phyloP scores from a whole-genome alignment of 2,888 invertebrate genomes.

The Ennomos erosarius region DNA sequence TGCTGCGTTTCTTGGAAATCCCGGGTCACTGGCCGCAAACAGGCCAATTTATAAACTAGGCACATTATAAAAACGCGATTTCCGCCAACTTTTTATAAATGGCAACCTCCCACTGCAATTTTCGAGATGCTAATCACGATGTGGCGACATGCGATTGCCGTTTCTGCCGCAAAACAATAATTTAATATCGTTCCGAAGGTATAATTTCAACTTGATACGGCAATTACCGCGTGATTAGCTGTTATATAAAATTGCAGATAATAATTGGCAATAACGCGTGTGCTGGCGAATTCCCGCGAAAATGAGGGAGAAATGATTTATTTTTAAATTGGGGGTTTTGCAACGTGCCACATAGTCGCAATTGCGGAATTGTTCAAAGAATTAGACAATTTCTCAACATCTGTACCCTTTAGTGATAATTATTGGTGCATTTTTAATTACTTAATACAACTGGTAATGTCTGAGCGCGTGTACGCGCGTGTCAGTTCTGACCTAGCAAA shows the following conservation, averaged over 20 bases:
- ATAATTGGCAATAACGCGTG: slow-evolving; percentile 47
- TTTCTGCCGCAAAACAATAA: slow-evolving; percentile 50
- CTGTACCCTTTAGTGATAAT: neutral
- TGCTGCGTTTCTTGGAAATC: slow-evolving; percentile 14
- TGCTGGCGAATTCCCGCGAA: slow-evolving; percentile 42
- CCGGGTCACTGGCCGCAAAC: slow-evolving; percentile 38
- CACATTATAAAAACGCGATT: slow-evolving; percentile 41
- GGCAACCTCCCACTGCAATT: slow-evolving; percentile 40
- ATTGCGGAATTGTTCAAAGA: slow-evolving; percentile 21
- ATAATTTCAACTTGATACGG: slow-evolving; percentile 55
- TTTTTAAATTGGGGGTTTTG: slow-evolving; percentile 39
- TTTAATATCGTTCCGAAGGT: slow-evolving; percentile 43
- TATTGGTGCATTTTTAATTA: too few species aligned
- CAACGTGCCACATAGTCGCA: slow-evolving; percentile 17
- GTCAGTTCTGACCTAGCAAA: too few species aligned
- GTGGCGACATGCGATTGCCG: slow-evolving; percentile 54
- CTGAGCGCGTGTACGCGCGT: too few species aligned
- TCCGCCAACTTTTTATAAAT: slow-evolving; percentile 33
- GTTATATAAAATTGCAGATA: slow-evolving; percentile 41
- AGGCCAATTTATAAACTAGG: slow-evolving; percentile 40
- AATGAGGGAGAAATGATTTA: slow-evolving; percentile 46
- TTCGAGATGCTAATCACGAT: slow-evolving; percentile 39
- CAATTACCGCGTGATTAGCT: slow-evolving; percentile 54
- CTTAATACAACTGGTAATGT: too few species aligned
- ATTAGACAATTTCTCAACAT: slow-evolving; percentile 15